phyloP scores from a whole-genome alignment of 2,888 invertebrate genomes.

The Fragum whitleyi region DNA sequence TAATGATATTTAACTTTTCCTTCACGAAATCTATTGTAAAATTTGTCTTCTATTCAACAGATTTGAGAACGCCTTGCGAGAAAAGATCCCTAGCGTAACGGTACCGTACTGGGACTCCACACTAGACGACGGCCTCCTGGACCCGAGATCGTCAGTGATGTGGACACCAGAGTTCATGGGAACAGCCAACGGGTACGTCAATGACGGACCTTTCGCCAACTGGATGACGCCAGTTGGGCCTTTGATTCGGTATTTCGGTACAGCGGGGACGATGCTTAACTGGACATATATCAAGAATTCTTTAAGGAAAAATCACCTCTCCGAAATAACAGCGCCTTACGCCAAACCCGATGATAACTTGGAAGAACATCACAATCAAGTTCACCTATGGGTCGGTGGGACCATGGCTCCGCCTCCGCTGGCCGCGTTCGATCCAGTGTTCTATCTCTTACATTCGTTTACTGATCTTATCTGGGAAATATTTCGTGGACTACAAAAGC shows the following conservation, averaged over 20 bases:
- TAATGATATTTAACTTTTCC: too few relatives aligned
- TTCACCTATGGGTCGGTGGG: slow-evolving; percentile 54
- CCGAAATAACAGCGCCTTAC: slow-evolving; percentile 63
- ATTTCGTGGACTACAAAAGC: slow-evolving; percentile 63
- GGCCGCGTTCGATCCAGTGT: slow-evolving; percentile 83
- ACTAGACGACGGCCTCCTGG: slow-evolving; percentile 80
- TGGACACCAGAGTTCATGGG: slow-evolving; percentile 83
- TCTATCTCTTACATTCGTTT: slow-evolving; percentile 83
- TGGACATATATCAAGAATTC: slow-evolving; percentile 64
- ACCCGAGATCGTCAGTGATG: slow-evolving; percentile 81
- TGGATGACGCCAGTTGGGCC: slow-evolving; percentile 76
- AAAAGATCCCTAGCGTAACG: slow-evolving; percentile 80
- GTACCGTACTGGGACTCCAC: slow-evolving; percentile 85
- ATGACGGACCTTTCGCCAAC: slow-evolving; percentile 79
- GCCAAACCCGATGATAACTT: slow-evolving; percentile 71
- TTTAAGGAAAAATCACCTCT: slow-evolving; percentile 56
- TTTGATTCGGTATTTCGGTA: slow-evolving; percentile 66
- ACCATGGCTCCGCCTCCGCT: slow-evolving; percentile 68
- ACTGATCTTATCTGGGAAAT: slow-evolving; percentile 84
- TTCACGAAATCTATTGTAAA: too few relatives aligned
- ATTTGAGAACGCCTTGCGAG: slow-evolving; percentile 74
- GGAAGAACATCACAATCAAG: slow-evolving; percentile 69
- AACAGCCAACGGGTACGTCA: slow-evolving; percentile 79
- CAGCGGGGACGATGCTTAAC: slow-evolving; percentile 65
- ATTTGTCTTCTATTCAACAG: too few relatives aligned